Conservation (phyloP, 92 coral and sea anemone genomes). For the Epizoanthus illoricatus region DNA sequence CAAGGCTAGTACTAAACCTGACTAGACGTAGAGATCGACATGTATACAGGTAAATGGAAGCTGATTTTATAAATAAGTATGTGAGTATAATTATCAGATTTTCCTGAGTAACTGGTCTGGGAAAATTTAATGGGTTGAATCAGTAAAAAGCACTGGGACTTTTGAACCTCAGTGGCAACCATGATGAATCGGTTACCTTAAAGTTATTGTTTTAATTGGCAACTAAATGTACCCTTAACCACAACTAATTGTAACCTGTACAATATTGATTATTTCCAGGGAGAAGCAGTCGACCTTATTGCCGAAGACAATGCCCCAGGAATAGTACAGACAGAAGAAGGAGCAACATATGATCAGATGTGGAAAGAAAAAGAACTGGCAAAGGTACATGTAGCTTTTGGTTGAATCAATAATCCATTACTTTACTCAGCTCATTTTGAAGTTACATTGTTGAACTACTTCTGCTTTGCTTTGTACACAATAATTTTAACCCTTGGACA, state of each 20-base stretch:
- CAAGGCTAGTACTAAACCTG: too few species aligned
- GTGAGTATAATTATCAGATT: too few species aligned
- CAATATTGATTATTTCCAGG: conserved; percentile 41
- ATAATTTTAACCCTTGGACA: not conserved
- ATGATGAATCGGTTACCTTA: too few species aligned
- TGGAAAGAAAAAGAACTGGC: conserved; percentile 98
- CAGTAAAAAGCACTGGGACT: too few species aligned
- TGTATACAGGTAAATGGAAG: too few species aligned
- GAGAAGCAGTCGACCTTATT: conserved; percentile 94
- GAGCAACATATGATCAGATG: conserved; percentile 96
- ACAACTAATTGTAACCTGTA: too few species aligned
- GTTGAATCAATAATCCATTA: not conserved
- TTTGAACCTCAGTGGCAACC: too few species aligned
- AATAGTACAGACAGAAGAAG: conserved; percentile 90
- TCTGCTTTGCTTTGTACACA: not conserved
- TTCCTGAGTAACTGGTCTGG: not conserved
- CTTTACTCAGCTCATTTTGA: not conserved
- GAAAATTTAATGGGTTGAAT: too few species aligned
- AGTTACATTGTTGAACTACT: not conserved
- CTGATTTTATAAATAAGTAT: too few species aligned
- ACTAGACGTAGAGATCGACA: too few species aligned
- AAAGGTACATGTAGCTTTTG: conserved; percentile 57
- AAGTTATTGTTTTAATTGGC: too few species aligned
- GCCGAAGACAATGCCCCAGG: conserved; percentile 90
- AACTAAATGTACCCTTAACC: too few species aligned